These are phyloP conservation scores for Cosmia pyralina DNA, from an alignment of 2,888 invertebrate species.

Conservation along the genomic window DNA sequence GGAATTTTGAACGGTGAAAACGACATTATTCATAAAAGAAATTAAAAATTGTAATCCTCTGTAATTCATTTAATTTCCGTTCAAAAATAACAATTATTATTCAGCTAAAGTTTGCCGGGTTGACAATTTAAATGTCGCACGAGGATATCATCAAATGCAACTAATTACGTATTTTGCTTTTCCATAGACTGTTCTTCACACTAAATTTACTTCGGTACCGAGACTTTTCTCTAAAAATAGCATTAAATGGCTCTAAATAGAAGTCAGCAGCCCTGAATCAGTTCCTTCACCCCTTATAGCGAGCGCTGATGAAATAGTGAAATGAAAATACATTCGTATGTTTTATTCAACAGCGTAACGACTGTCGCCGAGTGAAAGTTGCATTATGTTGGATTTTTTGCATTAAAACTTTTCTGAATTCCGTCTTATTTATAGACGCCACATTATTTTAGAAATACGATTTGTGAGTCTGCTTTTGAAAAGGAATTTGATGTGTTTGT, in stretches of 20 bases:
- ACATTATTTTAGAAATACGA: conserved; percentile 36
- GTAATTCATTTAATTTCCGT: background rate
- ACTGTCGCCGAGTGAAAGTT: conserved; percentile 62
- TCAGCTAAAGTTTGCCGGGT: no score
- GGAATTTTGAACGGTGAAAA: background rate
- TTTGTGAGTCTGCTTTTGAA: conserved; percentile 7
- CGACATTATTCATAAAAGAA: background rate
- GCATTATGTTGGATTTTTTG: conserved; percentile 61
- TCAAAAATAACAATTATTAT: no score
- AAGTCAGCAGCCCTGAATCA: conserved; percentile 34
- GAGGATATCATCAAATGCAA: no score
- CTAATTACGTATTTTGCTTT: no score
- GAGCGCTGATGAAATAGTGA: conserved; percentile 64
- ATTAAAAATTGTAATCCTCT: no score
- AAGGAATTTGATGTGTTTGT: conserved; percentile 10
- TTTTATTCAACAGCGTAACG: conserved; percentile 68
- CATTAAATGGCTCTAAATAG: conserved; percentile 4
- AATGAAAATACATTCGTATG: conserved; percentile 67
- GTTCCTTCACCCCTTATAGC: conserved; percentile 57
- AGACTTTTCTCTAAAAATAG: background rate
- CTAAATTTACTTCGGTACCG: no score
- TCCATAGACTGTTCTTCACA: no score
- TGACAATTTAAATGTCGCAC: no score
- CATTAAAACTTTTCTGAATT: conserved; percentile 56
- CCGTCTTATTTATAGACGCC: conserved; percentile 41